Evolutionary conservation across 2,113 vertebrate species (phyloP).

Genomic region (Crypturellus undulatus): DNA sequence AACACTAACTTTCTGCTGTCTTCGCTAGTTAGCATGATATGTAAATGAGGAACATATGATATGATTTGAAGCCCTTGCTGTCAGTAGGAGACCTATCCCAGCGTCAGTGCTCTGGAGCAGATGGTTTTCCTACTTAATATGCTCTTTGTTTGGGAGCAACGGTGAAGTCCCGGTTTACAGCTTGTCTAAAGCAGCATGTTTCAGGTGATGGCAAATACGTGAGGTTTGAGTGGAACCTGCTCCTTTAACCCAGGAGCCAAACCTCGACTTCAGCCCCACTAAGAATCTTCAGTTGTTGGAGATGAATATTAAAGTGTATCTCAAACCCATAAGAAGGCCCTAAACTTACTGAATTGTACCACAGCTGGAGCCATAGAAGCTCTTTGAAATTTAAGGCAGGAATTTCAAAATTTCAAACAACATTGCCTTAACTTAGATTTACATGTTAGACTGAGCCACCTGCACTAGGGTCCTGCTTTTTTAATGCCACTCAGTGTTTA

Average conservation of each 20-base stretch:
- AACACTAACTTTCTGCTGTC: conserved; percentile 44
- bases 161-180: background rate
- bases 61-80: background rate
- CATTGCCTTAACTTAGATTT: background rate
- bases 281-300: background rate
- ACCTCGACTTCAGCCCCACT: background rate
- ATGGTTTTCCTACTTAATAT: conserved; percentile 6
- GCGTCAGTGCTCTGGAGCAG: background rate
- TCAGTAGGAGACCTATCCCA: background rate
- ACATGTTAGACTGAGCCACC: background rate
- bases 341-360: background rate
- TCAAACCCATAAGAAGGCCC: background rate
- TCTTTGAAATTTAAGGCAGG: background rate
- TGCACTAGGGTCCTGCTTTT: background rate
- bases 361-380: background rate
- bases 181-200: conserved; percentile 3
- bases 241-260: background rate
- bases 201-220: background rate
- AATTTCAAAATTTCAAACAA: background rate
- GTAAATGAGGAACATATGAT: conserved; percentile 20
- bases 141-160: conserved; percentile 29
- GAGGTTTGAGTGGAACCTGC: background rate
- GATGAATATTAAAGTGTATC: background rate
- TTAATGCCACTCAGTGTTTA: background rate
- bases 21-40: conserved; percentile 25